A percentile compares a stretch with the other conserved stretches of the same genome.
Conservation (phyloP, 2,113 vertebrate genomes). For the Apodemus speciosus region DNA sequence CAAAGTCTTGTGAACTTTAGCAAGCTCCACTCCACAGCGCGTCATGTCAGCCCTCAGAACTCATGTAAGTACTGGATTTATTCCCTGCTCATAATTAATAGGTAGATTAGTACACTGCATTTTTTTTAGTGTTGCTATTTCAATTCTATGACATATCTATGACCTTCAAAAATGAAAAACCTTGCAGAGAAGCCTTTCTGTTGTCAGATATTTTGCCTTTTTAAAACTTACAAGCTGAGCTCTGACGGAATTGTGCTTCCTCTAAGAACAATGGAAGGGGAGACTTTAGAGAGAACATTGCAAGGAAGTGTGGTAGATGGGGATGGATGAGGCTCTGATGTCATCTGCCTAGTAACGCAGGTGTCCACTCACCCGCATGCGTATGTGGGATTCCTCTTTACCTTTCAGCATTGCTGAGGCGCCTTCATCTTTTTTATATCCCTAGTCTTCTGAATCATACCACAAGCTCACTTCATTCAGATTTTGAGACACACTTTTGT, state of each 20-base stretch:
- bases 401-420: not conserved
- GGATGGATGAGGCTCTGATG: not conserved
- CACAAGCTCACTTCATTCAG: not conserved
- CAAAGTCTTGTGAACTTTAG: not conserved
- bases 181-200: not conserved
- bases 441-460: not conserved
- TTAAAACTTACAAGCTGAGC: not conserved
- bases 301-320: no score
- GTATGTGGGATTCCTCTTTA: not conserved
- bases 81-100: not conserved
- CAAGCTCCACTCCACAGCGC: not conserved
- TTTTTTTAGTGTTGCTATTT: not conserved
- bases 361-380: not conserved
- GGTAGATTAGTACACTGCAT: not conserved
- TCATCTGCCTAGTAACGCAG: not conserved
- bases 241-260: not conserved
- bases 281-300: not conserved
- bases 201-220: not conserved
- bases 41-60: not conserved
- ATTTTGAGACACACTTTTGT: slow-evolving; percentile 38
- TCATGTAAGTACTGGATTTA: not conserved
- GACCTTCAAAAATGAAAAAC: not conserved
- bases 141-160: not conserved
- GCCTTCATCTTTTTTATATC: not conserved
- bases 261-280: not conserved